A percentile compares a stretch with the other conserved stretches of the same genome.
phyloP scores from a whole-genome alignment of 1,140 invertebrate species.

The Plodia interpunctella region DNA sequence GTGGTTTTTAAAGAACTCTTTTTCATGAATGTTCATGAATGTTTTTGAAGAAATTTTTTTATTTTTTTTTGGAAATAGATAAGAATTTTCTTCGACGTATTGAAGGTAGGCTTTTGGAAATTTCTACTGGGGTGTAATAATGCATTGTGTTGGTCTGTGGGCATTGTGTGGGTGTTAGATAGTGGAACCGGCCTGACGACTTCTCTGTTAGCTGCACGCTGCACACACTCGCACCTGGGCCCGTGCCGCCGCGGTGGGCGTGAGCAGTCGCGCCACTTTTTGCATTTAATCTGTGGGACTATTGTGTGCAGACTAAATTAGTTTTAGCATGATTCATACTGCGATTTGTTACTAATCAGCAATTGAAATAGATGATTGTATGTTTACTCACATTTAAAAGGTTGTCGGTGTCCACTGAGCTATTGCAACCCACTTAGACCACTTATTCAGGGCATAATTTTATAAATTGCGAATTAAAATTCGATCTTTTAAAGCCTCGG shows the following conservation, averaged over 20 bases:
- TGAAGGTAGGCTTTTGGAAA: conserved; percentile 9
- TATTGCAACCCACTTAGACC: too few species aligned
- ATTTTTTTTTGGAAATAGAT: neutral
- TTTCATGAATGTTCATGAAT: neutral
- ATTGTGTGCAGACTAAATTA: conserved; percentile 6
- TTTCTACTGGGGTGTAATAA: conserved; percentile 5
- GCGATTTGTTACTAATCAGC: neutral
- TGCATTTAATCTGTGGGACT: conserved; percentile 26
- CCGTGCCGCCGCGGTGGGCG: conserved; percentile 17
- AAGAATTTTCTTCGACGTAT: neutral
- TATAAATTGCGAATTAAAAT: too few species aligned
- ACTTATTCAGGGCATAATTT: too few species aligned
- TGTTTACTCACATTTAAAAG: too few species aligned
- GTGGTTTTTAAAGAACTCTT: neutral
- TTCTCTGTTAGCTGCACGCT: conserved; percentile 29
- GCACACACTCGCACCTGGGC: conserved; percentile 22
- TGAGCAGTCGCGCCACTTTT: conserved; percentile 20
- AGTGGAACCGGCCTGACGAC: conserved; percentile 40
- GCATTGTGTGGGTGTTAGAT: conserved; percentile 32
- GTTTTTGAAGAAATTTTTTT: neutral
- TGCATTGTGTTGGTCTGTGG: conserved; percentile 11
- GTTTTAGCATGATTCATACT: conserved; percentile 6
- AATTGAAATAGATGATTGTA: neutral
- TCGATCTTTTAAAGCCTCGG: too few species aligned
- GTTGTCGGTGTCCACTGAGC: too few species aligned